phyloP scores from a whole-genome alignment of 2,888 invertebrate genomes.

The Nemotelus pantherinus region DNA sequence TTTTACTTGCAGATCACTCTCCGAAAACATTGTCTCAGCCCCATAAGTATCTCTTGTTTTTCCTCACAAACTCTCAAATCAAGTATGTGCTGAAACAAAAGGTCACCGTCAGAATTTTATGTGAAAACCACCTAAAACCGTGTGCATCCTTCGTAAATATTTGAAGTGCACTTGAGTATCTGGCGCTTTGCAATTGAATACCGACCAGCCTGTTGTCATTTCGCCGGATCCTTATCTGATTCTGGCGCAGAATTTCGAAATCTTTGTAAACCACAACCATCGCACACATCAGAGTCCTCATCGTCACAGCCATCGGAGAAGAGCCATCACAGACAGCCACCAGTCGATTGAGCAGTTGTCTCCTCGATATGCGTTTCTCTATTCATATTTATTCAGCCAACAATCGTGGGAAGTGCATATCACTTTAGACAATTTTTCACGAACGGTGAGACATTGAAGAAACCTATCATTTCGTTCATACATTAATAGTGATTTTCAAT shows the following conservation, averaged over 20 bases:
- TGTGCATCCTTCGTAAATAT: conserved; percentile 41
- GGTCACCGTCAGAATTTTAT: conserved; percentile 11
- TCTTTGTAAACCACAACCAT: conserved; percentile 1
- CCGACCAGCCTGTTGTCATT: background rate
- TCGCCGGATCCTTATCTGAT: conserved; percentile 30
- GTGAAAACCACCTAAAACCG: conserved; percentile 34
- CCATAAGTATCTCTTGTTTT: conserved; percentile 26
- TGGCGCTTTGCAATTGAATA: conserved; percentile 39
- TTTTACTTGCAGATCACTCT: conserved; percentile 41
- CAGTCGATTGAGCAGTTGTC: conserved; percentile 8
- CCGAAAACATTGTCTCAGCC: background rate
- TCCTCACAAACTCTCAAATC: conserved; percentile 11
- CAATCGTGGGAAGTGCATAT: conserved; percentile 43
- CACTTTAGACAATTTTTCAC: conserved; percentile 26
- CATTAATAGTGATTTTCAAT: background rate
- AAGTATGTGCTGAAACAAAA: conserved; percentile 38
- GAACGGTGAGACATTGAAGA: background rate
- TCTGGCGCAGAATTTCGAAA: conserved; percentile 25
- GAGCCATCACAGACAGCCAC: background rate
- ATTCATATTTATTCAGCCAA: conserved; percentile 34
- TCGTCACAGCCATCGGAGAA: too few relatives aligned
- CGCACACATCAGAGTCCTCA: background rate
- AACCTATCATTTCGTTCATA: background rate
- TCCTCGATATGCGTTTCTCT: conserved; percentile 12
- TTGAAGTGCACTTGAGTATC: conserved; percentile 39